Base-by-base conservation (phyloP, 64 coral and sea anemone genomes). In the Cladopsammia gracilis region DNA sequence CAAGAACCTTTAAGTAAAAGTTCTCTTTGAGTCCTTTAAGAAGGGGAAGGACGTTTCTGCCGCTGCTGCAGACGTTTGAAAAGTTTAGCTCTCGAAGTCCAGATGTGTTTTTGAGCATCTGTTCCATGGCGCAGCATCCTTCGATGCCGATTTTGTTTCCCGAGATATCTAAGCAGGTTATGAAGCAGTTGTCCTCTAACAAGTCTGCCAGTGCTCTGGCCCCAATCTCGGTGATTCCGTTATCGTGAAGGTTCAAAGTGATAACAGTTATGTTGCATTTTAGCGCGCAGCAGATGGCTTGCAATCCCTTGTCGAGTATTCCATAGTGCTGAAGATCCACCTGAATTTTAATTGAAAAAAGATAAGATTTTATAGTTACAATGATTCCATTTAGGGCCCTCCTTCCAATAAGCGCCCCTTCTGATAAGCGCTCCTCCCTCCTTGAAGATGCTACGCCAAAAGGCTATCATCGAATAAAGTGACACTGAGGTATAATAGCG, bases 241-340 rank as follows among this genome's bases (percentile, higher is more conserved):
- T 97, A 20, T 90, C 95, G 77, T 93, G 95, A 64, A 97, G 95
- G 90, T 97, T 93, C 14, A 97, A 46, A 0, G 57, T 72, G 42
- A 26, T 44, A 20, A 93, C 74, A 10, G 91, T 90, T 9, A 71
- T 42, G 65, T 90, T 82, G 10, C 60, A 71, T 16, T 71, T 34
- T 14, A 97, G 76, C 0, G 95, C 22, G 10, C 44, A 47, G 23
- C 79, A 73, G 61, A 97, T 58, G 0, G 91, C 91, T 9, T 82
- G 61, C 3, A 77, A 26, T 44, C 75, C 95, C 23, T 79, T 93
- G n/a, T 93, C 62, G 4, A 19, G 72, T 4, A 97, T 53, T 22
- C 95, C 81, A 65, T 97, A 93, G 62, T 97, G 87, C 67, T 75
- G 82, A 16, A 95, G 80, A 43, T 95, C 73, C 19, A 90, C 61